These are phyloP conservation scores for Chelonoidis abingdonii DNA, from an alignment of 2,113 vertebrate species.

Conservation along the genomic window DNA sequence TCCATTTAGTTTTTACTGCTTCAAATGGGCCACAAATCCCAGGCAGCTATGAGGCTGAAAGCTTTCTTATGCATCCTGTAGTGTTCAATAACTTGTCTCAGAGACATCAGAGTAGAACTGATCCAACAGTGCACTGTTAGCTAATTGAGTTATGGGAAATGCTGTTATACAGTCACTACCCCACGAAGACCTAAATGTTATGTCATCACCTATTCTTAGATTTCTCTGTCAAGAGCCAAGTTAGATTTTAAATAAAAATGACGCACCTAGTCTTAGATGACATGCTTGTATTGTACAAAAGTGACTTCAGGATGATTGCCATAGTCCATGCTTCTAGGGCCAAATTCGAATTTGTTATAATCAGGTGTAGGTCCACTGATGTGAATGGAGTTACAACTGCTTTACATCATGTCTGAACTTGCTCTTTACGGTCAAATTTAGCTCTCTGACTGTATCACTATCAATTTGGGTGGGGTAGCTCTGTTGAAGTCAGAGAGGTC, in stretches of 20 bases:
- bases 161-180: background rate
- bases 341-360: background rate
- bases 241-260: background rate
- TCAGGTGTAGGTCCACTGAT: background rate
- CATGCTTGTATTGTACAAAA: rapidly evolving
- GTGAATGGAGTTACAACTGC: background rate
- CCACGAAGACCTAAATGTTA: background rate
- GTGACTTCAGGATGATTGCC: background rate
- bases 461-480: background rate
- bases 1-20: slow-evolving; percentile 21
- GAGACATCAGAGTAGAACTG: background rate
- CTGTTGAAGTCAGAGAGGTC: background rate
- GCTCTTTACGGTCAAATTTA: background rate
- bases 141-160: background rate
- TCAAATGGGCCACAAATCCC: slow-evolving; percentile 9
- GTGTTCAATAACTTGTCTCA: background rate
- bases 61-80: background rate
- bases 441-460: background rate
- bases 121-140: background rate
- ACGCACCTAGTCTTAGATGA: background rate
- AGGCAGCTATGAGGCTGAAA: background rate
- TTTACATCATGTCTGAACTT: background rate
- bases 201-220: background rate
- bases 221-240: background rate
- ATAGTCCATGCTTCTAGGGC: background rate